A percentile compares a stretch with the other conserved stretches of the same genome.
Conservation (phyloP, 2,113 vertebrate genomes). For the Isurus oxyrinchus region DNA sequence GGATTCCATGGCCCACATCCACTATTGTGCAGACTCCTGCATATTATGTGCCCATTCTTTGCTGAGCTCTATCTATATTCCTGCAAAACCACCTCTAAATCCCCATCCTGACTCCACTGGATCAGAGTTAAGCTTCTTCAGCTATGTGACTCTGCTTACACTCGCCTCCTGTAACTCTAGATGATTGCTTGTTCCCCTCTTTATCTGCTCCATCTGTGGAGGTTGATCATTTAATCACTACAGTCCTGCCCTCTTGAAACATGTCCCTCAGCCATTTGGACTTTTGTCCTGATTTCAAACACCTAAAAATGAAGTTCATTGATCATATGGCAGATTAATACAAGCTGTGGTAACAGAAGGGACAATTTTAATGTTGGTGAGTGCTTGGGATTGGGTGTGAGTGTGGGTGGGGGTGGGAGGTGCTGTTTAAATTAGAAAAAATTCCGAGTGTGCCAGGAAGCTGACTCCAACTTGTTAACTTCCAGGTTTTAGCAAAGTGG, state of each 20-base stretch:
- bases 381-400: background rate
- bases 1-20: background rate
- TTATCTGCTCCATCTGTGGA: background rate
- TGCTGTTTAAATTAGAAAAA: no score
- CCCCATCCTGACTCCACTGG: background rate
- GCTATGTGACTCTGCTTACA: background rate
- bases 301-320: background rate
- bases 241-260: background rate
- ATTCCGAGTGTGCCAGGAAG: no score
- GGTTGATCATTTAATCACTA: background rate
- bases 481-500: no score
- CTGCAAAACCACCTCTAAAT: background rate
- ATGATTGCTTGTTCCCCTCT: background rate
- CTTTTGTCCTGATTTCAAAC: background rate
- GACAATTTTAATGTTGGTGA: background rate
- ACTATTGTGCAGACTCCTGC: background rate
- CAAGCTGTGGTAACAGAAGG: background rate
- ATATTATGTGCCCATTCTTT: background rate
- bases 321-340: background rate
- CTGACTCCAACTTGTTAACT: no score
- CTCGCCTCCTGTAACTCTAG: background rate
- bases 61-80: background rate
- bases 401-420: no score
- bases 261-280: background rate
- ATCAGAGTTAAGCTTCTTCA: background rate